Evolutionary conservation across 2,888 invertebrate genomes (phyloP), one percentile per base, ranked within the genome.

Genomic region (Nasonia oneida): DNA sequence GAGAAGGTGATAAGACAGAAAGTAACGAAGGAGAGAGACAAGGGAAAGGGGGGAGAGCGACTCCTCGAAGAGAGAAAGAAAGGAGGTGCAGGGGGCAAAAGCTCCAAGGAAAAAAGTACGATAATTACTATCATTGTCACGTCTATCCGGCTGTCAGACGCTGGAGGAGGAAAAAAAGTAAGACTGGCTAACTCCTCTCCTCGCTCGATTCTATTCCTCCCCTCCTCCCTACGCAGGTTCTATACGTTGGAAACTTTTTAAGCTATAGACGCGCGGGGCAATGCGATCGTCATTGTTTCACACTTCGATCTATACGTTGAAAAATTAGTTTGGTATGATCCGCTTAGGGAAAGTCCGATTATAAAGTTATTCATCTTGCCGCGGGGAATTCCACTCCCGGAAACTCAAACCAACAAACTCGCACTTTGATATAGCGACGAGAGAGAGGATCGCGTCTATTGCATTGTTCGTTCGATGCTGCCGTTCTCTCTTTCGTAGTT

Each of bases 121-220:
- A 86, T 86, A 86, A 86, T 87, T 84, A 84, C 82, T 82, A 84
- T 84, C 82, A 79, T 87, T 84, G 86, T 86, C 86, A 84, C 86
- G 84, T 87, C 86, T 79, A 82, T 82, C 84, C 79, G 82, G 29
- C 81, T 83, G 83, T 83, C 83, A 83, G 81, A 29, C 50, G 64
- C 14, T 57, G 29, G 12, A 76, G 47, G 39, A 76, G 57, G 67
- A 79, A 74, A 39, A 50, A 47, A 50, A 61, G 61, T 67, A 73
- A 84, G 83, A 33, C 70, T 47, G 39, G 39, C 61, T 50, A 33
- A 57, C 61, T 73, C 64, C 57, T 78, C 76, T 78, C 76, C 74
- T 79, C 47, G 71, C 39, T 37, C 42, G 37, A 39, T 29, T 47
- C 23, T 74, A 76, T 70, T 71, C 64, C 71, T 47, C 75, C 80